phyloP scores from a whole-genome alignment of 1,140 invertebrate genomes.

The Geopemphigus sp. region DNA sequence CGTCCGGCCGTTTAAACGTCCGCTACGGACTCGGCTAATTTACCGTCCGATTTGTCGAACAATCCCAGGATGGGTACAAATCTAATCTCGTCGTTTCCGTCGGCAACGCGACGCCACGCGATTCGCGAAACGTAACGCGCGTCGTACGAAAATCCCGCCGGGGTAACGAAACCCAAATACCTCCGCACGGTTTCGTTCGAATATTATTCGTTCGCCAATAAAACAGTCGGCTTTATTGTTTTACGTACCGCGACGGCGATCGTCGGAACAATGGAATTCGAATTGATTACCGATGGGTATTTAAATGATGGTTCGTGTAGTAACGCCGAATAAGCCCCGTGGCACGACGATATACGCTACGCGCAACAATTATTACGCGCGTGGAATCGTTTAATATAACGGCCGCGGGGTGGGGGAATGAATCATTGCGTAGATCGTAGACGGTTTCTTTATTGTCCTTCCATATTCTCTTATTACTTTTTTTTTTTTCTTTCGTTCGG shows the following conservation, averaged over 20 bases:
- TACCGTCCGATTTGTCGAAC: too few relatives aligned
- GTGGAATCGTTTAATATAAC: conserved; percentile 20
- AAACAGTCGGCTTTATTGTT: not conserved
- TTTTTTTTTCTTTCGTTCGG: conserved; percentile 23
- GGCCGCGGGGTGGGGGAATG: not conserved
- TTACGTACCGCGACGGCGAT: too few relatives aligned
- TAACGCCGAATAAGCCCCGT: not conserved
- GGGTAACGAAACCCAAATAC: too few relatives aligned
- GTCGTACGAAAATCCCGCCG: too few relatives aligned
- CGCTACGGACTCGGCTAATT: too few relatives aligned
- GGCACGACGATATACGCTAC: not conserved
- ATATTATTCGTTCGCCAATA: not conserved
- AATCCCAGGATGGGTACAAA: too few relatives aligned
- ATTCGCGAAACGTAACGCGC: too few relatives aligned
- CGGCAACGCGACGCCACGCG: too few relatives aligned
- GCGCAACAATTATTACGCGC: conserved; percentile 1
- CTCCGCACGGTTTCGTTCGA: too few relatives aligned
- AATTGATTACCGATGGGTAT: not conserved
- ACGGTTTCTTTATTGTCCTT: conserved; percentile 45
- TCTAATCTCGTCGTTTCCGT: too few relatives aligned
- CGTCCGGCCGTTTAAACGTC: too few relatives aligned
- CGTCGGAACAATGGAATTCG: not conserved
- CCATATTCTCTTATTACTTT: conserved; percentile 18
- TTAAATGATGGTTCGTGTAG: not conserved
- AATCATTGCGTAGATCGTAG: conserved; percentile 5